A percentile compares a stretch with the other conserved stretches of the same genome.
Conservation (phyloP, 2,113 vertebrate species). For the Pyrgilauda ruficollis region DNA sequence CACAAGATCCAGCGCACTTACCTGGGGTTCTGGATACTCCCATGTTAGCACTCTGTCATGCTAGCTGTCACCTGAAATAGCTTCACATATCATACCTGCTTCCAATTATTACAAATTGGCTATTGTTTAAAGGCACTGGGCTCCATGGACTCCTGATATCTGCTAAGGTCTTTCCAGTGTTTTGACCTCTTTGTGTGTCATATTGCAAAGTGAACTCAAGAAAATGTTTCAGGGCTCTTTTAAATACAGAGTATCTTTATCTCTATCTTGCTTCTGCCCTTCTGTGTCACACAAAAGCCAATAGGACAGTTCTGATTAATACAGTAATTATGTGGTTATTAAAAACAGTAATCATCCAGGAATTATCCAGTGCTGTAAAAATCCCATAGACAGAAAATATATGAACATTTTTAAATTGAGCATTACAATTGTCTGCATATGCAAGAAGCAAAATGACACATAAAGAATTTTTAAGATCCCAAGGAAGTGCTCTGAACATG, state of each 20-base stretch:
- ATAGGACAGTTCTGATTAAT: conserved; percentile 79
- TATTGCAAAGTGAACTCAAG: not conserved
- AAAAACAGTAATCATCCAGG: conserved; percentile 82
- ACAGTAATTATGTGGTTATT: conserved; percentile 80
- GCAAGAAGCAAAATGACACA: conserved; percentile 71
- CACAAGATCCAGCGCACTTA: not conserved
- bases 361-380: conserved; percentile 76
- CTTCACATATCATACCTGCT: not conserved
- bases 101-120: not conserved
- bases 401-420: conserved; percentile 75
- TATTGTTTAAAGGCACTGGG: not conserved
- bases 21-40: too few species aligned
- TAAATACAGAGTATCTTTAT: conserved; percentile 53
- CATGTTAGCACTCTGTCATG: not conserved
- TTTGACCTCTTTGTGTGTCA: not conserved
- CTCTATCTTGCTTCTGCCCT: conserved; percentile 69
- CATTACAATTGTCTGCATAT: conserved; percentile 72
- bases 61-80: not conserved
- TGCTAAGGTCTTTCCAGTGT: not conserved
- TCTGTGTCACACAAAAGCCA: conserved; percentile 67
- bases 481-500: conserved; percentile 65
- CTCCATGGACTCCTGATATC: not conserved
- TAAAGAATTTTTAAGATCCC: conserved; percentile 79
- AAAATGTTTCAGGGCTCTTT: not conserved
- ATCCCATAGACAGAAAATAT: conserved; percentile 76